Evolutionary conservation across 1,140 invertebrate genomes (phyloP).

Genomic region (Platyscapa corneri): DNA sequence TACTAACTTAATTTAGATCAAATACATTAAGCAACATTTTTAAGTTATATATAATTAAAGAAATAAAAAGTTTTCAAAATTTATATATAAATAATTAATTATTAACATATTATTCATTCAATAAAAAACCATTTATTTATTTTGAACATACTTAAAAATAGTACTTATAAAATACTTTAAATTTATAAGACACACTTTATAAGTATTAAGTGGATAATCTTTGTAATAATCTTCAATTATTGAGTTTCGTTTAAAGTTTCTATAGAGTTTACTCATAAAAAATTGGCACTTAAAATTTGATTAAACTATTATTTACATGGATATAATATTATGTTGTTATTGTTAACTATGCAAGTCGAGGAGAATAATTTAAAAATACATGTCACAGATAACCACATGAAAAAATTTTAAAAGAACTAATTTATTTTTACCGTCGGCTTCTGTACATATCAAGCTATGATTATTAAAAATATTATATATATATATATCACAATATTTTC

Average conservation of each 20-base stretch:
- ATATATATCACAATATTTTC: no score
- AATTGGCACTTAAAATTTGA: conserved; percentile 8
- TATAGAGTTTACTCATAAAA: neutral
- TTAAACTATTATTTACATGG: conserved; percentile 3
- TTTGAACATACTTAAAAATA: no score
- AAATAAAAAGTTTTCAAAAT: no score
- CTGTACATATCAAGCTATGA: neutral
- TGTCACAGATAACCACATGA: conserved; percentile 11
- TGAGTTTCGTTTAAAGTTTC: neutral
- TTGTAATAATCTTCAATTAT: neutral
- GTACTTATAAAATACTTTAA: no score
- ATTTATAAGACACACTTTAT: no score
- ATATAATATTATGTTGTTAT: conserved; percentile 23
- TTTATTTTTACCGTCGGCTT: conserved; percentile 10
- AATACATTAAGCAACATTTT: no score
- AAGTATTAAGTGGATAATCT: no score
- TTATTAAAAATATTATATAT: conserved; percentile 6
- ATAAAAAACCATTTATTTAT: no score
- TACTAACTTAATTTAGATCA: no score
- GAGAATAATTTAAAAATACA: neutral
- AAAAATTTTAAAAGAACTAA: neutral
- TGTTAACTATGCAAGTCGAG: neutral
- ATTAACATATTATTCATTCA: no score
- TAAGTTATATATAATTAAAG: no score
- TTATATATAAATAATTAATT: no score